Percentiles rank a stretch among this genome's conserved stretches.
Evolutionary conservation across 2,113 vertebrate species (phyloP).

Genomic region (Mastomys natalensis): DNA sequence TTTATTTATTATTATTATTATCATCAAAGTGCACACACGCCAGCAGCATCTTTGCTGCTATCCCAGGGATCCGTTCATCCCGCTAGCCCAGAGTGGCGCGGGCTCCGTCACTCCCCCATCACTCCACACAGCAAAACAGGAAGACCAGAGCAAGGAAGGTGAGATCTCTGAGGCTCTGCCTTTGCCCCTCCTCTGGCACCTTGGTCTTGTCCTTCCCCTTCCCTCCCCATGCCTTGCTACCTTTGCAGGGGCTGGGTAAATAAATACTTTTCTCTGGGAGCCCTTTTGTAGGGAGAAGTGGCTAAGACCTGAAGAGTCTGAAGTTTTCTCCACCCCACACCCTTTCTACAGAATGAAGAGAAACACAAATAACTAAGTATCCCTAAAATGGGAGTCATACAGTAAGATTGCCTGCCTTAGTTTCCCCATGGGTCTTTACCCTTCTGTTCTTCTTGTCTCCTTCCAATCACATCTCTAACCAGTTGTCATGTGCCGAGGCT

Average conservation of each 20-base stretch:
- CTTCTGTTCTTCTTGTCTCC: background rate
- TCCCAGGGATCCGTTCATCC: conserved; percentile 42
- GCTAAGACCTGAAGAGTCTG: background rate
- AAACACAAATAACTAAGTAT: background rate
- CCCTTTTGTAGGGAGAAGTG: background rate
- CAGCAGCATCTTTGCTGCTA: background rate
- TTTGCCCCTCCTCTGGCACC: rapidly evolving
- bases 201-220: rapidly evolving
- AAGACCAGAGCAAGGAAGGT: background rate
- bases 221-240: background rate
- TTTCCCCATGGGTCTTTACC: background rate
- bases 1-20: background rate
- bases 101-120: background rate
- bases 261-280: background rate
- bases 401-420: conserved; percentile 33
- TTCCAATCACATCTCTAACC: background rate
- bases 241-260: background rate
- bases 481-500: background rate
- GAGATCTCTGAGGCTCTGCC: background rate
- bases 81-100: background rate
- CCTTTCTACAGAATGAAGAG: background rate
- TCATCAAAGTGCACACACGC: background rate
- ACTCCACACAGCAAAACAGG: conserved; percentile 48
- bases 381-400: background rate
- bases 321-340: background rate